Base-by-base conservation (phyloP, 2,888 invertebrate species). In the Cephus runcator region DNA sequence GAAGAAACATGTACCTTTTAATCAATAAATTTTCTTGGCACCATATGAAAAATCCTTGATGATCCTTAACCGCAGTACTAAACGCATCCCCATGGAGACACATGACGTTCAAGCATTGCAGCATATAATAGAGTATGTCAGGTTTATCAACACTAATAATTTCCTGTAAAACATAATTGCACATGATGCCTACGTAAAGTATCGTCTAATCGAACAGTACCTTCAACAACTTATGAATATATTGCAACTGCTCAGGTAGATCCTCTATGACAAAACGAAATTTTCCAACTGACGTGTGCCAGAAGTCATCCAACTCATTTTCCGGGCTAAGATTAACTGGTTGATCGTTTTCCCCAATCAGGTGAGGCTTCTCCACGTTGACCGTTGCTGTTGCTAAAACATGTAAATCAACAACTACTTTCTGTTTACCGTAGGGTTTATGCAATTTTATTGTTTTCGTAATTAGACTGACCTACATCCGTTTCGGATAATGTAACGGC, bases 31-130 rank as follows among this genome's bases (percentile, higher is more conserved):
- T 98, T 92, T 98, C 98, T 91, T 99, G 98, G 84, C 97, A 97
- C 97, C 98, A 98, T 85, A 98, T 97, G 80, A 99, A 96, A 92
- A 98, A 97, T 77, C 98, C 97, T 85, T 96, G 94, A 88, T 99
- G 97, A 86, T 98, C 98, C 80, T 96, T 95, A 0, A 98, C 94
- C 0, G 97, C 96, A 88, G 95, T 96, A 30, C 95, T 95, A 83
- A 98, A 94, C n/a, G 98, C 97, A 90, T 99, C 99, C 0, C 98
- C 98, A 89, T 99, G 98, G 34, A 99, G 93, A 78, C 97, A 96
- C 88, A 99, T 93, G 79, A 97, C 95, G 92, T 98, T 97, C 36
- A 99, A 93, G 83, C 98, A 98, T 88, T 97, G 97, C 77, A 99
- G 93, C 90, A 99, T 94, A 89, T 98, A 98, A 91, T 98, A 99